Conservation (phyloP, 2,888 invertebrate species). For the Muscina levida region DNA sequence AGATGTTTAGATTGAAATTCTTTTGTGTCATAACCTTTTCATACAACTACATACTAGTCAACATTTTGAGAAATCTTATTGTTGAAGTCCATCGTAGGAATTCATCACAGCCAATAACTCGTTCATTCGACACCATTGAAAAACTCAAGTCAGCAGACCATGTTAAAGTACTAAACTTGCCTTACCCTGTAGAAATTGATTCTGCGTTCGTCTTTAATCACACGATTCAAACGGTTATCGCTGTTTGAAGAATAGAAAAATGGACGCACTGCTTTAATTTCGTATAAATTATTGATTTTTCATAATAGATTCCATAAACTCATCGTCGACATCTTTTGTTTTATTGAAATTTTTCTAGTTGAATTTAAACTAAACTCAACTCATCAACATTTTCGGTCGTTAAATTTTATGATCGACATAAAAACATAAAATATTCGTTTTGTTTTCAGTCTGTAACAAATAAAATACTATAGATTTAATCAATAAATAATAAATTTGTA, state of each 20-base stretch:
- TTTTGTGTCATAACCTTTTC: too few relatives aligned
- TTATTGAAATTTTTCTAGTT: conserved; percentile 16
- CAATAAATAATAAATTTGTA: conserved; percentile 62
- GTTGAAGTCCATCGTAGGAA: neutral
- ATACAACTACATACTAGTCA: neutral
- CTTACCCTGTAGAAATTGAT: neutral
- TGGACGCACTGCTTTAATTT: conserved; percentile 19
- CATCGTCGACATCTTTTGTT: conserved; percentile 13
- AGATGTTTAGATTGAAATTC: too few relatives aligned
- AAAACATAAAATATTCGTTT: conserved; percentile 34
- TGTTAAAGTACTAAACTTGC: neutral
- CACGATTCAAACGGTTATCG: conserved; percentile 12
- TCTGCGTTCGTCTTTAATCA: neutral
- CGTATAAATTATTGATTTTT: conserved; percentile 14
- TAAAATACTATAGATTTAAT: conserved; percentile 49
- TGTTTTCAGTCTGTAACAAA: conserved; percentile 27
- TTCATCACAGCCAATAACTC: conserved; percentile 7
- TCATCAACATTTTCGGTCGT: conserved; percentile 39
- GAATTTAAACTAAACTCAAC: conserved; percentile 12
- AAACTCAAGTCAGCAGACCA: neutral
- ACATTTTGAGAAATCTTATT: neutral
- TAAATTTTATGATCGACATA: conserved; percentile 60
- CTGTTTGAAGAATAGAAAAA: neutral
- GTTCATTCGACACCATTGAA: neutral
- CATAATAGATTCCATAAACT: conserved; percentile 31